These are phyloP conservation scores for Petrocephalus microphthalmus DNA, from an alignment of 2,113 vertebrate genomes.

Conservation along the genomic window DNA sequence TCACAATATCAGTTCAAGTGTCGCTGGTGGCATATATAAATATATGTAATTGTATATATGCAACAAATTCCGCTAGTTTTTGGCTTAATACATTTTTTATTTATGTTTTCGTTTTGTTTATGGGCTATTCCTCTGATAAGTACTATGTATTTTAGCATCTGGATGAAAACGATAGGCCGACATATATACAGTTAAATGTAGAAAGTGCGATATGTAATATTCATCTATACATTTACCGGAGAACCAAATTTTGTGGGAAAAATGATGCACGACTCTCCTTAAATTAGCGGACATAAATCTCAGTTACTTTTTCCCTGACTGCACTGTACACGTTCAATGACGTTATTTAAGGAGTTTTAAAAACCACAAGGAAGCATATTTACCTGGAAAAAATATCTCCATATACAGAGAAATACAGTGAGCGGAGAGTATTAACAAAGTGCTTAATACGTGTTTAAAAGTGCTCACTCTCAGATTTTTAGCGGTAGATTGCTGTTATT, in stretches of 20 bases:
- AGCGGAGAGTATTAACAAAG: background rate
- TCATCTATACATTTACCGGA: background rate
- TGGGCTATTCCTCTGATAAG: background rate
- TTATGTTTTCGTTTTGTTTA: background rate
- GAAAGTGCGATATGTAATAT: background rate
- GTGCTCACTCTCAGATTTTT: background rate
- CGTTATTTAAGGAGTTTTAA: background rate
- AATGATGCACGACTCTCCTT: background rate
- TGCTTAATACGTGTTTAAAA: background rate
- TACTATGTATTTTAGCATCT: background rate
- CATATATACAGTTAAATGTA: conserved; percentile 5
- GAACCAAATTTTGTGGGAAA: background rate
- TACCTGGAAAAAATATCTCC: background rate
- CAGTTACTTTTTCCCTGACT: background rate
- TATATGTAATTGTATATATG: background rate
- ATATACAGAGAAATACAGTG: background rate
- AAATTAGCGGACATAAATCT: background rate
- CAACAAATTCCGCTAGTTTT: background rate
- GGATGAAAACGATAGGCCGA: background rate
- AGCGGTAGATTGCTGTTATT: background rate
- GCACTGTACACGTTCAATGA: background rate
- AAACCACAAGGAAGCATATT: background rate
- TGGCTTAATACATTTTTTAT: background rate
- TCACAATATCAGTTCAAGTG: background rate
- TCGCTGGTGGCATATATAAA: background rate